Evolutionary conservation across 1,140 invertebrate genomes (phyloP).

Genomic region (Ganaspis sp.): DNA sequence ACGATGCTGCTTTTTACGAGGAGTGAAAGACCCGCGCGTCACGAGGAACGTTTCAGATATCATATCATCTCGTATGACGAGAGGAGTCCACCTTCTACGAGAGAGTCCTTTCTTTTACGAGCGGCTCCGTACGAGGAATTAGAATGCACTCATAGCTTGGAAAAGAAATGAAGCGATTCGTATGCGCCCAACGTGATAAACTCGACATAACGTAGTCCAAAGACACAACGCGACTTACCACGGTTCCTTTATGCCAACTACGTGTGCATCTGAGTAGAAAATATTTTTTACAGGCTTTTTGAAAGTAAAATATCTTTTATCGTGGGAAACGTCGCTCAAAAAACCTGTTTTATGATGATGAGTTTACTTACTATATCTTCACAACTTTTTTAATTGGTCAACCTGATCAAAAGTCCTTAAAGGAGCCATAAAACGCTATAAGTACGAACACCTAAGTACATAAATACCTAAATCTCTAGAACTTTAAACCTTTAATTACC

Average conservation of each 20-base stretch:
- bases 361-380: background rate
- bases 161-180: slow-evolving; percentile 67
- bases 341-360: slow-evolving; percentile 5
- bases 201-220: slow-evolving; percentile 33
- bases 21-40: slow-evolving; percentile 33
- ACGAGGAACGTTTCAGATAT: slow-evolving; percentile 39
- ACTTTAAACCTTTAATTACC: background rate
- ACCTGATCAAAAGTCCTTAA: background rate
- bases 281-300: background rate
- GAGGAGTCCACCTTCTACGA: slow-evolving; percentile 8
- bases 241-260: background rate
- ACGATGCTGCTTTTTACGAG: slow-evolving; percentile 43
- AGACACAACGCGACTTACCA: slow-evolving; percentile 18
- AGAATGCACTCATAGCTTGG: slow-evolving; percentile 50
- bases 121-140: slow-evolving; percentile 50
- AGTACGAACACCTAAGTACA: slow-evolving; percentile 4
- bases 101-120: slow-evolving; percentile 38
- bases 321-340: background rate
- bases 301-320: background rate
- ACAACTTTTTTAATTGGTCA: slow-evolving; percentile 4
- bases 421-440: background rate
- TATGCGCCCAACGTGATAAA: slow-evolving; percentile 54
- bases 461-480: slow-evolving; percentile 10
- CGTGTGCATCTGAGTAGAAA: background rate
- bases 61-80: slow-evolving; percentile 48